Evolutionary conservation across 2,113 vertebrate genomes (phyloP).

Genomic region (Maccullochella peelii): DNA sequence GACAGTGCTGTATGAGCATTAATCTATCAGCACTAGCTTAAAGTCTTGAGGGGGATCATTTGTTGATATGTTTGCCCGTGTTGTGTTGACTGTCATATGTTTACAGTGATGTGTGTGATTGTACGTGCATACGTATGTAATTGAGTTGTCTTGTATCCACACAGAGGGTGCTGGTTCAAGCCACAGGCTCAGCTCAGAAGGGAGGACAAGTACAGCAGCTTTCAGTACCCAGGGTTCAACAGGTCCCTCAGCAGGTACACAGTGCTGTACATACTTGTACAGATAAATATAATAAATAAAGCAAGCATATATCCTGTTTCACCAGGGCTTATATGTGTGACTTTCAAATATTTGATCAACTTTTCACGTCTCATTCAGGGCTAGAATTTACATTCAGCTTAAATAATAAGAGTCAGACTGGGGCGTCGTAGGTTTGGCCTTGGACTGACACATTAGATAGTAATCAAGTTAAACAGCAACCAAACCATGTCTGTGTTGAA

Average conservation of each 20-base stretch:
- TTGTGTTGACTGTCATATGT: slow-evolving; percentile 44
- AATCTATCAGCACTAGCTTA: not conserved
- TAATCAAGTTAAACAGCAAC: slow-evolving; percentile 16
- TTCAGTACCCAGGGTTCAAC: slow-evolving; percentile 91
- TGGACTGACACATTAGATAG: not conserved
- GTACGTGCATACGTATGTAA: slow-evolving; percentile 69
- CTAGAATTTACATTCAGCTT: slow-evolving; percentile 12
- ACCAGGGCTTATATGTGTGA: not conserved
- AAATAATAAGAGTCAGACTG: not conserved
- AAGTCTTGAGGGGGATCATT: not conserved
- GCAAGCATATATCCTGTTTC: not conserved
- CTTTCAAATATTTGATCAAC: slow-evolving; percentile 7
- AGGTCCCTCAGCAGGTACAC: slow-evolving; percentile 95
- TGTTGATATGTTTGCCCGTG: slow-evolving; percentile 14
- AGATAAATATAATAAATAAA: not conserved
- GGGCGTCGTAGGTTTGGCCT: not conserved
- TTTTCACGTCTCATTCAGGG: not conserved
- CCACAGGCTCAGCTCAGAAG: slow-evolving; percentile 92
- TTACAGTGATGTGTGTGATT: slow-evolving; percentile 53
- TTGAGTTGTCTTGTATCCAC: slow-evolving; percentile 78
- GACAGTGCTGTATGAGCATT: not conserved
- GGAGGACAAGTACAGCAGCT: slow-evolving; percentile 91
- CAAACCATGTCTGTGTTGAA: not conserved
- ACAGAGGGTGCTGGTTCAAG: slow-evolving; percentile 96
- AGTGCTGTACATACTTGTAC: slow-evolving; percentile 73